These are phyloP conservation scores for Xyrichtys novacula DNA, from an alignment of 2,797 vertebrate species.

Conservation along the genomic window DNA sequence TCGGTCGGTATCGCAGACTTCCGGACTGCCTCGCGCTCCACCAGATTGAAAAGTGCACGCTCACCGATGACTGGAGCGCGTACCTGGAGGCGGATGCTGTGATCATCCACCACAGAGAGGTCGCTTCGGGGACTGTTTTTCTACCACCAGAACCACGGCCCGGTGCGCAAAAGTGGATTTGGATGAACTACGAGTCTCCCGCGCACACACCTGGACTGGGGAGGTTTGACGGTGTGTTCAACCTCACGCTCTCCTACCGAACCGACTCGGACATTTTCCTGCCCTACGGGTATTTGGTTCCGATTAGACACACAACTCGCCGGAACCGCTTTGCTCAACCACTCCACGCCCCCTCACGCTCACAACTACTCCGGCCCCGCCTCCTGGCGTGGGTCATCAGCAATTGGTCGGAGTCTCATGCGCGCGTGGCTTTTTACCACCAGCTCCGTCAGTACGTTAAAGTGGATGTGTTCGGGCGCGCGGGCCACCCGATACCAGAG, in stretches of 20 bases:
- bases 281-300: slow-evolving; percentile 90
- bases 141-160: slow-evolving; percentile 80
- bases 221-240: slow-evolving; percentile 84
- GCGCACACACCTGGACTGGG: slow-evolving; percentile 82
- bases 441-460: slow-evolving; percentile 83
- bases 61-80: slow-evolving; percentile 69
- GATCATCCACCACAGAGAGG: slow-evolving; percentile 83
- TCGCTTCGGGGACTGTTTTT: slow-evolving; percentile 44
- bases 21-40: slow-evolving; percentile 73
- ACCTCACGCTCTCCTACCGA: slow-evolving; percentile 93
- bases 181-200: slow-evolving; percentile 98
- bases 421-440: slow-evolving; percentile 87
- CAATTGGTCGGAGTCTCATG: slow-evolving; percentile 91
- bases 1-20: slow-evolving; percentile 50
- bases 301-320: not conserved
- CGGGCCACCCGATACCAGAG: slow-evolving; percentile 72
- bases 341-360: slow-evolving; percentile 5
- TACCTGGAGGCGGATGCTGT: slow-evolving; percentile 77
- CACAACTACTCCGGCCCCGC: slow-evolving; percentile 58
- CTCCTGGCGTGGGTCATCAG: slow-evolving; percentile 94
- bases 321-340: not conserved
- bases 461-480: slow-evolving; percentile 88
- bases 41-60: slow-evolving; percentile 66
- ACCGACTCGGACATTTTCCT: slow-evolving; percentile 90
- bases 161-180: slow-evolving; percentile 91